Evolutionary conservation across 1,140 invertebrate species (phyloP).

Genomic region (Scaptomyza montana): DNA sequence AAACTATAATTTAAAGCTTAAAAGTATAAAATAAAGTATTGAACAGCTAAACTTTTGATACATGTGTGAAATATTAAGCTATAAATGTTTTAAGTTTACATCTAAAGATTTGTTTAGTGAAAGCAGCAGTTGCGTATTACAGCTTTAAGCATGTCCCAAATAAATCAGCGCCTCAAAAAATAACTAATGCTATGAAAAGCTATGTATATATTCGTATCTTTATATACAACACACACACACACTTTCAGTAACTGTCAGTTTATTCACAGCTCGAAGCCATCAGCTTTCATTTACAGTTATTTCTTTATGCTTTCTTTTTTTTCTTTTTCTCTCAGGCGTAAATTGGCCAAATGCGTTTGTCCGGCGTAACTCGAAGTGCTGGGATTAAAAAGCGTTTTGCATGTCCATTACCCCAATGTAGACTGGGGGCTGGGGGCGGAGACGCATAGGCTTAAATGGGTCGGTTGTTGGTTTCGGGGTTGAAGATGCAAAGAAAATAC

Average conservation of each 20-base stretch:
- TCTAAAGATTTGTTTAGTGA: no score
- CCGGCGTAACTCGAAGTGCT: constrained; percentile 28
- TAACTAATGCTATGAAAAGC: neutral
- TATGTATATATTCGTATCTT: neutral
- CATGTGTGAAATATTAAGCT: no score
- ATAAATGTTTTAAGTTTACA: no score
- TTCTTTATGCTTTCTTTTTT: constrained; percentile 8
- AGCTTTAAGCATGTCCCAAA: no score
- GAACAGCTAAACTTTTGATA: no score
- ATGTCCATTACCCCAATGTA: constrained; percentile 53
- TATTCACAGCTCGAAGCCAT: constrained; percentile 27
- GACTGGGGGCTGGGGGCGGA: neutral
- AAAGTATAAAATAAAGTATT: no score
- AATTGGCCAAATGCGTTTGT: constrained; percentile 44
- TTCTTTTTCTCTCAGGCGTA: constrained; percentile 33
- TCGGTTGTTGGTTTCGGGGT: neutral
- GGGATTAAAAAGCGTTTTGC: constrained; percentile 78
- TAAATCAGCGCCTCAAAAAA: no score
- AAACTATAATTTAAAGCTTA: no score
- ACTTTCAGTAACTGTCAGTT: constrained; percentile 26
- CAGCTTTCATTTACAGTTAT: constrained; percentile 31
- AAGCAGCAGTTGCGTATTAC: no score
- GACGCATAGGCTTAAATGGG: no score
- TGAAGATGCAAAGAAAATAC: constrained; percentile 50
- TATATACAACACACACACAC: constrained; percentile 5